Base-by-base conservation (phyloP, 2,797 vertebrate genomes). In the Catostomus latipinnis region DNA sequence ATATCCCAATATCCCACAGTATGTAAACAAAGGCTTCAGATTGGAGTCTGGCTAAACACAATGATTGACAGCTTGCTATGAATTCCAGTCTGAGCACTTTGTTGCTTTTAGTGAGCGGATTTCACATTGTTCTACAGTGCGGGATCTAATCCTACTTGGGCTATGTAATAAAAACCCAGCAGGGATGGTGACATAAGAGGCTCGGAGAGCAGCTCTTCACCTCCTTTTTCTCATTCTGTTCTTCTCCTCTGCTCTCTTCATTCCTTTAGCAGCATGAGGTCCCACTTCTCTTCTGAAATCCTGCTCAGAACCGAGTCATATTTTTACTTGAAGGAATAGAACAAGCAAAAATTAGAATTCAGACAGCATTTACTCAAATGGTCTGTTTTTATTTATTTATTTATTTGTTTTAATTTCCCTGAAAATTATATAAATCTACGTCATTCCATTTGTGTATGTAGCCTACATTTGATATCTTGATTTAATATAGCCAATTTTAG, bases 221-320 rank as follows among this genome's bases (percentile, higher is more conserved):
- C 61, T 80, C 77, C 61, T 22, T 73, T 76, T 67, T 73, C 18
- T 43, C 61, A 52, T 67, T 80, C 70, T 60, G 61, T 66, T 75
- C 65, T 61, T 81, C 71, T 62, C 48, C 54, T 72, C 61, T 34
- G 53, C 70, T 58, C 34, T 63, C 18, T 71, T 80, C 78, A 80
- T 80, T 73, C 70, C 61, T 73, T 12, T 14, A 22, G 53, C 78
- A 73, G 78, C 70, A 72, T 73, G 70, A 80, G 61, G 70, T 80
- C 78, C 45, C 53, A 16, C 48, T 69, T 77, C 66, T 60, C 9
- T 12, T 72, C n/a, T 45, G 9, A 66, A 72, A 73, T 14, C 22
- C 50, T 34, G 45, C 22, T 69, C 18, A 50, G 45, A 60, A 11
- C 8, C 0, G n/a, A 61, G 65, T n/a, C 49, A 65, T 14, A 46